phyloP scores from a whole-genome alignment of 2,888 invertebrate genomes.

The Tipula confusa region DNA sequence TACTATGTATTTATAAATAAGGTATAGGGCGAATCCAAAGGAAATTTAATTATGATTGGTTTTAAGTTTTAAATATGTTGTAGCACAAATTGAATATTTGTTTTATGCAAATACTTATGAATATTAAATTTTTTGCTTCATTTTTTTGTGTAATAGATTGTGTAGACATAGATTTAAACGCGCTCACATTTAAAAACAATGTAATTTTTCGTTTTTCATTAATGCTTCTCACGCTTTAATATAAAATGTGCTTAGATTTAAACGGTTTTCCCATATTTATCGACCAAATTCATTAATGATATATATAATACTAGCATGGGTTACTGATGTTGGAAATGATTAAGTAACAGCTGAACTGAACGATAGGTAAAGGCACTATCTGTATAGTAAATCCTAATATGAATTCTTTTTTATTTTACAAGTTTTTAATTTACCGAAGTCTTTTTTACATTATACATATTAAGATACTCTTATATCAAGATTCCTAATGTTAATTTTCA shows the following conservation, averaged over 20 bases:
- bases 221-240: background rate
- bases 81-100: constrained; percentile 7
- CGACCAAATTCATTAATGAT: background rate
- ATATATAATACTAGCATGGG: background rate
- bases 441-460: no score
- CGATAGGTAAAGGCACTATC: no score
- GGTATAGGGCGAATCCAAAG: background rate
- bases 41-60: background rate
- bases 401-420: no score
- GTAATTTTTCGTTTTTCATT: background rate
- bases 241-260: background rate
- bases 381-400: no score
- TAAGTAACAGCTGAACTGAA: background rate
- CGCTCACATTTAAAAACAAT: background rate
- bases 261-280: background rate
- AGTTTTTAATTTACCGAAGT: no score
- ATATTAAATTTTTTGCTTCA: background rate
- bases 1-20: background rate
- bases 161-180: background rate
- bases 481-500: no score
- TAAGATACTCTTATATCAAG: no score
- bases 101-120: background rate
- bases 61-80: background rate
- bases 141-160: background rate
- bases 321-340: no score